Evolutionary conservation across 1,140 invertebrate species (phyloP).

Genomic region (Drosophila melanica): DNA sequence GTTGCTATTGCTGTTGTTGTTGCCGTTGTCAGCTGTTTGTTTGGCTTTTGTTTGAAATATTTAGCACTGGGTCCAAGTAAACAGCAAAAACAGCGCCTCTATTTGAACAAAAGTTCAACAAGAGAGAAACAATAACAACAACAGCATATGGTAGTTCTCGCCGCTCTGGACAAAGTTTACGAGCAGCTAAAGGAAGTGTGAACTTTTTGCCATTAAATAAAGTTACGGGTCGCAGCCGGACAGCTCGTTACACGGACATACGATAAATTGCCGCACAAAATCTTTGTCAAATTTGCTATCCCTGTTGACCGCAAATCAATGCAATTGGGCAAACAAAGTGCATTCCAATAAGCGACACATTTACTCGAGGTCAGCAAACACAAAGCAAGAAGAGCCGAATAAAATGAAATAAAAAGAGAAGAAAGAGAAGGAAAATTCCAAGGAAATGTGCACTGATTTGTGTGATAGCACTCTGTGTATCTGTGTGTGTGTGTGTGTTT

Average conservation of each 20-base stretch:
- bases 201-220: conserved; percentile 72
- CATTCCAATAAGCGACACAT: conserved; percentile 46
- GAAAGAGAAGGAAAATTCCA: conserved; percentile 4
- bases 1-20: conserved; percentile 28
- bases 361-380: conserved; percentile 20
- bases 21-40: conserved; percentile 71
- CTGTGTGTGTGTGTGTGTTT: neutral
- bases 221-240: conserved; percentile 29
- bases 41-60: conserved; percentile 79
- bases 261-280: conserved; percentile 58
- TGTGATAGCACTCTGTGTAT: conserved; percentile 11
- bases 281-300: conserved; percentile 62
- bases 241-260: conserved; percentile 41
- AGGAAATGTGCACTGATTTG: conserved; percentile 28
- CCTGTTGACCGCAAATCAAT: conserved; percentile 59
- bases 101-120: conserved; percentile 73
- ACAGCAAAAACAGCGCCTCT: conserved; percentile 61
- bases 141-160: conserved; percentile 44
- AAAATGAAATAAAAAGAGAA: neutral
- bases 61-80: conserved; percentile 63
- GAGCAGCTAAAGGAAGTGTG: conserved; percentile 68
- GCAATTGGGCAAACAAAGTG: conserved; percentile 53
- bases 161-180: conserved; percentile 61
- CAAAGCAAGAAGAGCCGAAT: neutral
- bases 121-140: conserved; percentile 32